Evolutionary conservation across 2,113 vertebrate genomes (phyloP).

Genomic region (Rhea pennata): DNA sequence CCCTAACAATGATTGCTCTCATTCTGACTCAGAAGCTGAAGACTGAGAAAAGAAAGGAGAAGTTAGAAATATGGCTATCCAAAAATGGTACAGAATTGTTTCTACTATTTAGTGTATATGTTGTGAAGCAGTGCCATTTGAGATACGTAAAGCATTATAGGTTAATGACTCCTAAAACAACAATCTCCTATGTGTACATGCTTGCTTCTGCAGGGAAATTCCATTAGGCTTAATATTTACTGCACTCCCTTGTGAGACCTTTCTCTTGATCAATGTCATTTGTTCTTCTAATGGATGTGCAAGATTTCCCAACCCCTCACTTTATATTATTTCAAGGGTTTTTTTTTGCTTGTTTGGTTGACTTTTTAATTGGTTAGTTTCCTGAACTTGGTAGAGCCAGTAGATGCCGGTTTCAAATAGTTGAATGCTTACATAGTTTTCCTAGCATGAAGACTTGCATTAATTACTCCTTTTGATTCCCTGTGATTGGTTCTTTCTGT

Average conservation of each 20-base stretch:
- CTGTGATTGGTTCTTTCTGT: not conserved
- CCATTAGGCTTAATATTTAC: not conserved
- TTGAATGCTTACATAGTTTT: not conserved
- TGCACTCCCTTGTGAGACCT: not conserved
- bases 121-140: not conserved
- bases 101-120: not conserved
- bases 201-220: not conserved
- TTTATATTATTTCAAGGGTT: not conserved
- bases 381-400: not conserved
- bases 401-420: not conserved
- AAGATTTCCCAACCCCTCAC: not conserved
- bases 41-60: conserved; percentile 69
- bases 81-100: conserved; percentile 80
- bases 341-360: too few species aligned
- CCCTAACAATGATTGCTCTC: conserved; percentile 92
- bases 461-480: not conserved
- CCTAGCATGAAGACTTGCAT: not conserved
- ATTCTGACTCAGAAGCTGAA: conserved; percentile 81
- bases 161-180: not conserved
- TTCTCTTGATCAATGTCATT: not conserved
- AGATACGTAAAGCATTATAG: not conserved
- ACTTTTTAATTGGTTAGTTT: not conserved
- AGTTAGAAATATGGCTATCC: conserved; percentile 79
- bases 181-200: not conserved
- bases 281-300: not conserved